Percentiles rank a stretch among this genome's conserved stretches.
Evolutionary conservation across 2,113 vertebrate genomes (phyloP).

Genomic region (Oncorhynchus mykiss): DNA sequence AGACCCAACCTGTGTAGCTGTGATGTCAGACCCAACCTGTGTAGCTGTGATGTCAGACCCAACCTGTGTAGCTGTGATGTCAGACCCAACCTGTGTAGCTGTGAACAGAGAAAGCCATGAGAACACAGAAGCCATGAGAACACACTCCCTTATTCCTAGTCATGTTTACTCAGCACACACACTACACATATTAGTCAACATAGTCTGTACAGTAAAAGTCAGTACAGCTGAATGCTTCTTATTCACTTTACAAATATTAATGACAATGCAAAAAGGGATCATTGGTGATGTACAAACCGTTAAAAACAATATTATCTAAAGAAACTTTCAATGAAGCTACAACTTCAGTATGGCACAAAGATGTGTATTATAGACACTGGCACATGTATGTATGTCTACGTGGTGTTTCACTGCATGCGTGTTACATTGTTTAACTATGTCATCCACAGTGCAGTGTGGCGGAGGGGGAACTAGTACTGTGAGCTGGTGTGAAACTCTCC

Average conservation of each 20-base stretch:
- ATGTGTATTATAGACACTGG: no score
- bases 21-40: no score
- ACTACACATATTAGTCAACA: slow-evolving; percentile 54
- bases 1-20: no score
- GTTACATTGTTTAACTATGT: background rate
- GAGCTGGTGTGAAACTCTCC: background rate
- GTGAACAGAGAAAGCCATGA: background rate
- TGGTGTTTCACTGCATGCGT: background rate
- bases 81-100: background rate
- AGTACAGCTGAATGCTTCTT: slow-evolving; percentile 62
- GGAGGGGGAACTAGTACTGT: background rate
- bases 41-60: no score
- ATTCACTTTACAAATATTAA: slow-evolving; percentile 77
- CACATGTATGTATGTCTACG: background rate
- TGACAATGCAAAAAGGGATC: slow-evolving; percentile 37
- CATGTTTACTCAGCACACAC: slow-evolving; percentile 58
- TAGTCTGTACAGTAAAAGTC: background rate
- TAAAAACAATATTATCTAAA: background rate
- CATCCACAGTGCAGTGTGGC: background rate
- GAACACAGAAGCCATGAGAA: background rate
- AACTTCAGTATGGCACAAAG: background rate
- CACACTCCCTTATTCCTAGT: background rate
- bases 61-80: no score
- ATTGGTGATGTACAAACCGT: background rate
- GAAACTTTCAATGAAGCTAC: no score